Base-by-base conservation (phyloP, 2,888 invertebrate species). In the Cenopis cana region DNA sequence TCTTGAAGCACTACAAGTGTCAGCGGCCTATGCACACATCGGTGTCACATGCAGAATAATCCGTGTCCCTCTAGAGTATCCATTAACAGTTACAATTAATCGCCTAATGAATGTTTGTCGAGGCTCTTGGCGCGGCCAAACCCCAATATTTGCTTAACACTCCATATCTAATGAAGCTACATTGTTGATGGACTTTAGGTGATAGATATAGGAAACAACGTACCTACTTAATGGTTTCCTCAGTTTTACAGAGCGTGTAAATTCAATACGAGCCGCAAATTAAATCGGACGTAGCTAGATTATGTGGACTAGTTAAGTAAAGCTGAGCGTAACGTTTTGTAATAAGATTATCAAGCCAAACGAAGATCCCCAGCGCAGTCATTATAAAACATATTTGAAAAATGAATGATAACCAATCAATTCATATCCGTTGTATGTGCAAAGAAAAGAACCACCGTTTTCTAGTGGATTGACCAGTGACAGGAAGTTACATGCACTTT, bases 21-120 rank as follows among this genome's bases (percentile, higher is more conserved):
- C 69, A 49, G 52, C 54, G 24, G 64, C 38, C 65, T 56, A 10
- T 17, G 36, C 49, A 50, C 17, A 62, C 57, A 68, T 10, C n/a
- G 55, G 50, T 72, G 72, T 72, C 68, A 64, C 57, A n/a, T 18
- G 29, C 72, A 72, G 72, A 38, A 60, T 61, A 62, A 61, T 62
- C 61, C 33, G 50, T 72, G 56, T 57, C 62, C 72, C 55, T 12
- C 68, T 69, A 49, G 82, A 89, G 87, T 85, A 81, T 81, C 88
- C 87, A 89, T 90, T 89, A 89, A 85, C 85, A 82, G 85, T 84
- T 82, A 89, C 91, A 91, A 91, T 92, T 93, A 91, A 93, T 92
- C 91, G 85, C 79, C 87, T 90, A 91, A 92, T 91, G 89, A 91
- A 87, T 92, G 90, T 92, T 92, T 93, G 88, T 84, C 33, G 29